Evolutionary conservation across 2,888 invertebrate genomes (phyloP).

Genomic region (Limnephilus lunatus): DNA sequence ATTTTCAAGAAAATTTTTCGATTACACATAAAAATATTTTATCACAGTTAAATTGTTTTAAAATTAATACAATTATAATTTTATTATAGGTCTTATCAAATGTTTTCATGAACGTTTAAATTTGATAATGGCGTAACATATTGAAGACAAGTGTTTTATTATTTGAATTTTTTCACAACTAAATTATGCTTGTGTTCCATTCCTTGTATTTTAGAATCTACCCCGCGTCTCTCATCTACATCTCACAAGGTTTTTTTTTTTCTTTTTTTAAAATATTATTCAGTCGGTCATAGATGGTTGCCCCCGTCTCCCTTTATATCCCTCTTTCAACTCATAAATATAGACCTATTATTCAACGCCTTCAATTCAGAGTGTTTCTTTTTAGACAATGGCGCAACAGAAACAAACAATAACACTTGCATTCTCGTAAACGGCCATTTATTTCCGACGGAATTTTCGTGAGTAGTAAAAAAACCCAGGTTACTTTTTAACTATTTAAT

Average conservation of each 20-base stretch:
- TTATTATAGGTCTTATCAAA: no score
- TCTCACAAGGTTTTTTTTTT: background rate
- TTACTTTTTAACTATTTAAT: background rate
- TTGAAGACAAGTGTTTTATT: no score
- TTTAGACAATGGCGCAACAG: background rate
- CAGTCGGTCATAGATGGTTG: background rate
- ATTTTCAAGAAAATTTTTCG: no score
- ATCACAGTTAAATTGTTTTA: no score
- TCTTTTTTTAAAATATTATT: background rate
- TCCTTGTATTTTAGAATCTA: background rate
- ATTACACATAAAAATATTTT: no score
- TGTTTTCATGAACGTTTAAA: no score
- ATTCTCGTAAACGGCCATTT: background rate
- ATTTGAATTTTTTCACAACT: background rate
- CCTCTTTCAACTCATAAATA: background rate
- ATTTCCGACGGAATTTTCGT: background rate
- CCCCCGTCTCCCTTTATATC: background rate
- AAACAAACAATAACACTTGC: background rate
- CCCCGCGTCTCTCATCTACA: background rate
- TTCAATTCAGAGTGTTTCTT: background rate
- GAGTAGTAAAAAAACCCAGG: background rate
- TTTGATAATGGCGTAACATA: no score
- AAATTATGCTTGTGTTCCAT: background rate
- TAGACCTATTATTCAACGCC: conserved; percentile 2
- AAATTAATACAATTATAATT: no score